Base-by-base conservation (phyloP, 2,888 invertebrate species). In the Peribatodes rhomboidaria region DNA sequence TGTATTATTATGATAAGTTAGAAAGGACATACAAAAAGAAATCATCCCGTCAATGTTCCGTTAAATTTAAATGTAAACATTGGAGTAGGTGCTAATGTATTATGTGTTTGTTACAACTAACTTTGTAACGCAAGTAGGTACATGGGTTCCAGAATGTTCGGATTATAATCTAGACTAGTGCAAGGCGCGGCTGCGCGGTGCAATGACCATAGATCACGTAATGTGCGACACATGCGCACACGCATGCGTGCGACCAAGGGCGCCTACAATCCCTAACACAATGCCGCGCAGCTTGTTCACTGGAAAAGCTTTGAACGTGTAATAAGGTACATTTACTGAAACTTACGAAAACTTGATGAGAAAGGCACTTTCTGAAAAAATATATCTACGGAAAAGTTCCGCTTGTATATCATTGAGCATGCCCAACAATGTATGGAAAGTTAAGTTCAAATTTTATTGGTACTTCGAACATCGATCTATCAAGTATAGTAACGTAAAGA, bases 181-280 rank as follows among this genome's bases (percentile, higher is more conserved):
- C 69, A 70, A 68, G 69, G 53, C 62, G 61, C 61, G 61, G 65
- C 39, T 7, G 20, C 61, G 55, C 58, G 50, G 63, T 70, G 66
- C 65, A 58, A 61, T 69, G 57, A 56, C 66, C 71, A 75, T 76
- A 76, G 69, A 73, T 72, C 72, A 76, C 67, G 57, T 63, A 66
- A 69, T 69, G 67, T 61, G 65, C 63, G 74, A 71, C 76, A 77
- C 77, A 82, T 82, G 82, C 79, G 81, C 71, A 75, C 79, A 77
- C 72, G 71, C 68, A 68, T 75, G 81, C 77, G 77, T 71, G 76
- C 81, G 75, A 84, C 77, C 91, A 92, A 92, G 92, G 92, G 91
- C 91, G 87, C 74, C 88, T 87, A 92, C 92, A 90, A 92, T 92
- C 92, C 90, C 92, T 88, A 80, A 79, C 68, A 68, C 55, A 71